These are phyloP conservation scores for Vollenhovia emeryi DNA, from an alignment of 1,140 invertebrate genomes.

Conservation along the genomic window DNA sequence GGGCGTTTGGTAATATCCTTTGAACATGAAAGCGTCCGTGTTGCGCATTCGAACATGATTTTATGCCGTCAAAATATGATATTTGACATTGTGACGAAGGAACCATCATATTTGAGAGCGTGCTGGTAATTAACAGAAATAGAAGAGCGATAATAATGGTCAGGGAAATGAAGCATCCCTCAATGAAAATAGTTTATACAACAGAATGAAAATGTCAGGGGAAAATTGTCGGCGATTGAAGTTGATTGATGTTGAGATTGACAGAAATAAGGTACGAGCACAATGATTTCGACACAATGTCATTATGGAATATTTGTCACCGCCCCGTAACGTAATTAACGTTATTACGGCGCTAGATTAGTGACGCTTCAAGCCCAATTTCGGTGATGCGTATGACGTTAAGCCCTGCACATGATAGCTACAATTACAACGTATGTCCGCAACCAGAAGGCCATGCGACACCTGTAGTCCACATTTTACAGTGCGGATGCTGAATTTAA, in stretches of 20 bases:
- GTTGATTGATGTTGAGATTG: neutral
- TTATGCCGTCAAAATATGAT: neutral
- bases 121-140: neutral
- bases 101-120: neutral
- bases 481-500: neutral
- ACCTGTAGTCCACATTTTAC: constrained; percentile 27
- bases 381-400: constrained; percentile 46
- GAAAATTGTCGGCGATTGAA: neutral
- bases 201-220: neutral
- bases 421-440: constrained; percentile 17
- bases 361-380: constrained; percentile 40
- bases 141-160: neutral
- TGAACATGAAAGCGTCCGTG: neutral
- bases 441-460: constrained; percentile 7
- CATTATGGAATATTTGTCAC: constrained; percentile 1
- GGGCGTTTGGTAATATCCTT: constrained; percentile 9
- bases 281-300: neutral
- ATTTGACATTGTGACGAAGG: neutral
- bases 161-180: neutral
- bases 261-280: neutral
- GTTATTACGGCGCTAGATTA: constrained; percentile 20
- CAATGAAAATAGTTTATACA: neutral
- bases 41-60: neutral
- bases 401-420: constrained; percentile 47
- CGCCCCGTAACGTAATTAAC: constrained; percentile 13